Percentiles rank a stretch among this genome's conserved stretches.
These are phyloP conservation scores for Thripadectes ignobilis DNA, from an alignment of 2,797 vertebrate species.

Conservation along the genomic window DNA sequence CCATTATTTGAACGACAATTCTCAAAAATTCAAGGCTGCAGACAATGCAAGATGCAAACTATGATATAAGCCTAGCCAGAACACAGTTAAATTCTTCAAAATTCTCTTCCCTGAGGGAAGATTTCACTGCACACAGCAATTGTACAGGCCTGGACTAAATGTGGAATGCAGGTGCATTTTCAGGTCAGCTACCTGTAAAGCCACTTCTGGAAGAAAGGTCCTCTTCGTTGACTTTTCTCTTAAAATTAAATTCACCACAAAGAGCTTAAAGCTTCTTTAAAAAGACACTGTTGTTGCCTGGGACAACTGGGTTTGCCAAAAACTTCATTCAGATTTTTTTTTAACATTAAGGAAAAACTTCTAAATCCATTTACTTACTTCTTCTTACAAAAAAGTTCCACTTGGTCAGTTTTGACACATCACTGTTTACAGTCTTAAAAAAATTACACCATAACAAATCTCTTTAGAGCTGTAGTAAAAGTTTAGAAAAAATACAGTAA, in stretches of 20 bases:
- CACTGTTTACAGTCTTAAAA: not conserved
- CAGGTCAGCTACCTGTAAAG: not conserved
- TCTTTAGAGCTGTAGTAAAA: not conserved
- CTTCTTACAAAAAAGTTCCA: not conserved
- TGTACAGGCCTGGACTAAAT: slow-evolving; percentile 5
- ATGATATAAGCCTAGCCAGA: not conserved
- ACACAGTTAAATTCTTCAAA: not conserved
- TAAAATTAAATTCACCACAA: not conserved
- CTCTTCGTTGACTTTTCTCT: not conserved
- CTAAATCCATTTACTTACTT: not conserved
- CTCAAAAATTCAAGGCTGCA: not conserved
- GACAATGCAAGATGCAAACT: not conserved
- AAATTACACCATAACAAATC: not conserved
- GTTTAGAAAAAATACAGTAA: not conserved
- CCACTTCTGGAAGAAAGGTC: not conserved
- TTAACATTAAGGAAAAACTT: not conserved
- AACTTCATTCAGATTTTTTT: not conserved
- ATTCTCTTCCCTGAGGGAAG: not conserved
- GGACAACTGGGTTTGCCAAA: not conserved
- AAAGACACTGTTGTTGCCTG: not conserved
- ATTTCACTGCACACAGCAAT: slow-evolving; percentile 4
- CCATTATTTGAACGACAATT: not conserved
- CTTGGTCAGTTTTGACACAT: not conserved
- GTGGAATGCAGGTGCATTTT: slow-evolving; percentile 27
- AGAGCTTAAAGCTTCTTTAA: not conserved